Base-by-base conservation (phyloP, 2,797 vertebrate species). In the Mus spretus region DNA sequence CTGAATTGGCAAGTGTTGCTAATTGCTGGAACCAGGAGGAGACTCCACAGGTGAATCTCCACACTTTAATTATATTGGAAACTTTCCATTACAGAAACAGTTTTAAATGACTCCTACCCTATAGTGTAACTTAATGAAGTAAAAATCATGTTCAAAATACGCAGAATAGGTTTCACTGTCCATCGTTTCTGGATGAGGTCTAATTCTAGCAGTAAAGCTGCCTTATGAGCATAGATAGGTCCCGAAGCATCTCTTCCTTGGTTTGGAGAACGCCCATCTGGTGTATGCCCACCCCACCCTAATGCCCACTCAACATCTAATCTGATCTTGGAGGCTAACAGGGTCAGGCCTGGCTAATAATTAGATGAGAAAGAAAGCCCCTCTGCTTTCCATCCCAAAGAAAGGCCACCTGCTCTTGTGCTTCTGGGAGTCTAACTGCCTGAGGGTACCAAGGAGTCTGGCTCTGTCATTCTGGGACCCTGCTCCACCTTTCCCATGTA, bases 21-120 rank as follows among this genome's bases (percentile, higher is more conserved):
- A 34, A 86, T 1, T 57, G 15, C 57, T 61, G 13, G 74, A 88
- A 80, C 63, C 59, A 26, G 26, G 44, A 22, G 17, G 67, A 83
- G 95, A 82, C 74, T 72, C 37, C 4, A 2, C 40, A 28, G 10
- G 67, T 34, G 83, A 75, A 53, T 85, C 91, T 92, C 47, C 55
- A 57, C 12, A 37, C 87, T 94, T 90, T 85, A 63, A 97, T 84
- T 75, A 93, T 61, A 40, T 75, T 84, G 86, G 83, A 91, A 92
- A 85, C 59, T 83, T 96, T 96, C 84, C 59, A 89, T 87, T 74
- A 89, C 84, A 95, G 88, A 97, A 83, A 65, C 53, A 80, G 78
- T 88, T 65, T 22, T 83, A 93, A 86, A 86, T 92, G 61, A 85
- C 31, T 90, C 50, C 88, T 90, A 8, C 78, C 90, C 92, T 90